Percentiles rank a stretch among this genome's conserved stretches.
Conservation (phyloP, 2,888 invertebrate genomes). For the Rhimphoctona megacephalus region DNA sequence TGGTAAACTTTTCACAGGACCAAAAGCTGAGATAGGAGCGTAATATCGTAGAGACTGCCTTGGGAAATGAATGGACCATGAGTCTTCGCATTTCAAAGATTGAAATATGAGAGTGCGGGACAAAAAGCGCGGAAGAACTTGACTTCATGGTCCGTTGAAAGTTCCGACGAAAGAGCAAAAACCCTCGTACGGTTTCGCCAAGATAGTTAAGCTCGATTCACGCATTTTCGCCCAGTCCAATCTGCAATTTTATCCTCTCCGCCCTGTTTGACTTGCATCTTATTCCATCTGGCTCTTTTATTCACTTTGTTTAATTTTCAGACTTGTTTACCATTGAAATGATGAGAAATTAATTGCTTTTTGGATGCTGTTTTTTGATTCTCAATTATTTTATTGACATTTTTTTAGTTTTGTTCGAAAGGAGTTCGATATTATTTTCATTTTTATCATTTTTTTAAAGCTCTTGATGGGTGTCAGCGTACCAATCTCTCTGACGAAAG, state of each 20-base stretch:
- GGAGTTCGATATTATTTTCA: neutral
- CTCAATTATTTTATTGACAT: neutral
- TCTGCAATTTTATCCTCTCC: constrained; percentile 71
- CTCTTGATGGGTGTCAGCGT: constrained; percentile 87
- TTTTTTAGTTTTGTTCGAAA: neutral
- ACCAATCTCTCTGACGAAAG: constrained; percentile 87
- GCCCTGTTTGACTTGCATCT: constrained; percentile 58
- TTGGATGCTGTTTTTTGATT: neutral
- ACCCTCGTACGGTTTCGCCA: constrained; percentile 29
- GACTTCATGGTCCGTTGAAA: constrained; percentile 71
- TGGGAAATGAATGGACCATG: constrained; percentile 66
- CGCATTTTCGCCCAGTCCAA: constrained; percentile 70
- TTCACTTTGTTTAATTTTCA: constrained; percentile 3
- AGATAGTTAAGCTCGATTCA: constrained; percentile 47
- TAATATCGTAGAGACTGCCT: constrained; percentile 70
- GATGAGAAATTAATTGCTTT: constrained; percentile 7
- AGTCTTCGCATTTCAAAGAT: constrained; percentile 74
- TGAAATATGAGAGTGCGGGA: constrained; percentile 74
- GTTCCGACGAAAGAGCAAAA: constrained; percentile 73
- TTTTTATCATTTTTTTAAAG: constrained; percentile 74
- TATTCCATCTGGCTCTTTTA: constrained; percentile 14
- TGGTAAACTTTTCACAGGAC: constrained; percentile 24
- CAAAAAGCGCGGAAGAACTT: constrained; percentile 66
- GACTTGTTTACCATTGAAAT: neutral
- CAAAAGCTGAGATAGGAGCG: constrained; percentile 27